A percentile compares a stretch with the other conserved stretches of the same genome.
These are phyloP conservation scores for Rotaria sp. DNA, from an alignment of 2,888 invertebrate species.

Conservation along the genomic window DNA sequence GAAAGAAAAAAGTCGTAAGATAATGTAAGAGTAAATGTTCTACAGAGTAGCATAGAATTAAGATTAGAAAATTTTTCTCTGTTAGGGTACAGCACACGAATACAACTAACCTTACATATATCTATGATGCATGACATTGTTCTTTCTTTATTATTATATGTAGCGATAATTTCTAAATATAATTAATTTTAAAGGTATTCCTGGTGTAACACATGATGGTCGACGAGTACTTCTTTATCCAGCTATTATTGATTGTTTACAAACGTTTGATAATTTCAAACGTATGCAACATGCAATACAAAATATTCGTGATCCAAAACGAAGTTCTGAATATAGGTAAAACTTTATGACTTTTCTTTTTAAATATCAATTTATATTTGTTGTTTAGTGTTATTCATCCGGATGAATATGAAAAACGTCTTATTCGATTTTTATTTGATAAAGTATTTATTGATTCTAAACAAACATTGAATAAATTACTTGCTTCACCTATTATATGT, in stretches of 20 bases:
- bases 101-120: too few relatives aligned
- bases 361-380: neutral
- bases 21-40: too few relatives aligned
- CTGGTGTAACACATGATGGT: neutral
- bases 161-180: neutral
- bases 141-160: too few relatives aligned
- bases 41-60: too few relatives aligned
- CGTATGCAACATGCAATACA: neutral
- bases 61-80: too few relatives aligned
- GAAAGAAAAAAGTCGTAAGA: too few relatives aligned
- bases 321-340: neutral
- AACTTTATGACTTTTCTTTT: neutral
- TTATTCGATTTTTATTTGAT: conserved; percentile 5
- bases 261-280: conserved; percentile 27
- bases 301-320: neutral
- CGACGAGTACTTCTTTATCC: conserved; percentile 1
- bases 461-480: neutral
- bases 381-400: conserved; percentile 17
- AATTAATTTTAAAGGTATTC: neutral
- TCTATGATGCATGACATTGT: too few relatives aligned
- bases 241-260: neutral
- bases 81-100: too few relatives aligned
- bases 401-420: neutral
- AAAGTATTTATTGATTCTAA: neutral
- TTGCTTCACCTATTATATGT: neutral